Base-by-base conservation (phyloP, 2,888 invertebrate species). In the Acleris literana region DNA sequence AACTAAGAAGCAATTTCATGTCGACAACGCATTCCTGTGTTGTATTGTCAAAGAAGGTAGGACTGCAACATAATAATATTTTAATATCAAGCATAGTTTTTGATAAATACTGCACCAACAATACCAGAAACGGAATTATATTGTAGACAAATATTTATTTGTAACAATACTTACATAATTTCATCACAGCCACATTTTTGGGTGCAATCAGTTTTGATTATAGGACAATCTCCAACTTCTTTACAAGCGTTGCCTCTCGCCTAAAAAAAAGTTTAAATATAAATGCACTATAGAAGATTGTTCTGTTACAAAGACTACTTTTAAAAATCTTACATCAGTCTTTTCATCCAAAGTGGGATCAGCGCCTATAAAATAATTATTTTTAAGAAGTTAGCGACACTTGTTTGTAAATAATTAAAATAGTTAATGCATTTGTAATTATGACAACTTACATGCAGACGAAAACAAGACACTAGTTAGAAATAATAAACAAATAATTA, bases 111-210 rank as follows among this genome's bases (percentile, higher is more conserved):
- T 25, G 25, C 25, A 25, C 25, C 5, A 25, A 25, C 5, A 25
- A 5, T 25, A 5, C 25, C 0, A 33, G 2, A 11, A 33, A 3
- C 11, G 4, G 13, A 39, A 4, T 1, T 13, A 39, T 1, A 13
- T 39, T 39, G 3, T 13, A 39, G 1, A 3, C 1, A 4, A 39
- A 13, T 33, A 11, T 33, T 33, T 11, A 33, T 33, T 33, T 33
- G 33, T 11, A 5, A 52, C 22, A 11, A 43, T 57, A 66, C 66
- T 1, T 57, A 66, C 66, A 66, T 62, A 13, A 5, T 17, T 56
- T 46, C 16, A 33, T 65, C 60, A 53, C 62, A 66, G 2, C 66
- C 66, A 18, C 66, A 66, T 62, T 29, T 53, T 39, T 62, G 52
- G 3, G 33, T 29, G 20, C 61, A 61, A 25, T 57, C 25, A n/a